Base-by-base conservation (phyloP, 23 tunicate genomes). In the Diplosoma virens region DNA sequence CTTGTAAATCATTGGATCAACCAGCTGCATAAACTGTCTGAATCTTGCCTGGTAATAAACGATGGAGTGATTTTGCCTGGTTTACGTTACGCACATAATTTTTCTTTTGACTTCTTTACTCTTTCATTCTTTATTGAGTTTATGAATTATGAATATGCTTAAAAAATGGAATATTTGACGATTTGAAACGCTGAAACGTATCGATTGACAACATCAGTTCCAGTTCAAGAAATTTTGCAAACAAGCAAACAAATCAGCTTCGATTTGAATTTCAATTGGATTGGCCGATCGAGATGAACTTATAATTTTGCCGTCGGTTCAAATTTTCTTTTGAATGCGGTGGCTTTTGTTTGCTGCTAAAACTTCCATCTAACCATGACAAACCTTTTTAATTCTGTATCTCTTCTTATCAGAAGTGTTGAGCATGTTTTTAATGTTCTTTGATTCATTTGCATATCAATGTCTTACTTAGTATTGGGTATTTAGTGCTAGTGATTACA, bases 11-110 rank as follows among this genome's bases (percentile, higher is more conserved):
- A 67, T 47, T 23, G 33, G 75, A 27, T 34, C 75, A 24, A 14
- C n/a, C 70, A 33, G 27, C 46, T 76, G 81, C 81, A 58, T 56
- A 46, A 28, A 58, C 81, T 47, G 34, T 73, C 50, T 6, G 18
- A 76, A 76, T 76, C 81, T 47, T 78, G 73, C 82, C 73, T 63
- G 82, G 3, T 18, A 4, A 36, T 24, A 24, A 46, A n/a, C 17
- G 60, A 9, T 41, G 17, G 70, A 76, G 66, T 75, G 53, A 55
- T 36, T 59, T 22, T 76, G 81, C 81, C 55, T 76, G 81, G 70
- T 59, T 76, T 76, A 58, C 31, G 81, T 76, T 48, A 30, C 63
- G n/a, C n/a, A 58, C 71, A 29, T 64, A 35, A 25, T 71, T 37
- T 25, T 11, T 45, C 41, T 66, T 71, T 25, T 30, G 16, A 25